These are phyloP conservation scores for Hermaeophaga mercurialis DNA, from an alignment of 2,888 invertebrate genomes.

Conservation along the genomic window DNA sequence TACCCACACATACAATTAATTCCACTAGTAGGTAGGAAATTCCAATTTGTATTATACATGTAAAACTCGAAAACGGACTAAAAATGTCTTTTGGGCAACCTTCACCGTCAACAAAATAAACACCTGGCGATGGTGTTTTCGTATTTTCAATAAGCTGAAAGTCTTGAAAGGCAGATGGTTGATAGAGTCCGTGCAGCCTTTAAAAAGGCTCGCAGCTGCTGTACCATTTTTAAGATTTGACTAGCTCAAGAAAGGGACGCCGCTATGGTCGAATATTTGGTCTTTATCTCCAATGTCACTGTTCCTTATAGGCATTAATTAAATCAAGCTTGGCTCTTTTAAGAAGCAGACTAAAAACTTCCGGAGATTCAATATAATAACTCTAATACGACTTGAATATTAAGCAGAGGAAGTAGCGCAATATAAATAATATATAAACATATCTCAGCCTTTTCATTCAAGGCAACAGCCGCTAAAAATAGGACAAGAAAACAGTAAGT, in stretches of 20 bases:
- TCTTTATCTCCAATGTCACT: slow-evolving; percentile 3
- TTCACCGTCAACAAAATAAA: not conserved
- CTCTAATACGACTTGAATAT: slow-evolving; percentile 15
- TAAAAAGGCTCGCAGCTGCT: slow-evolving; percentile 21
- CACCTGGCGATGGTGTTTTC: slow-evolving; percentile 9
- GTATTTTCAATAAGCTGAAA: not conserved
- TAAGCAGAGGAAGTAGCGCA: slow-evolving; percentile 27
- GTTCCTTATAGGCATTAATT: too few relatives aligned
- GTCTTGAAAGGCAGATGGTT: slow-evolving; percentile 18
- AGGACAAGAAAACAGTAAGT: too few relatives aligned
- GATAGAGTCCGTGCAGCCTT: not conserved
- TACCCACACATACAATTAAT: too few relatives aligned
- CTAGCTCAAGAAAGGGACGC: slow-evolving; percentile 14
- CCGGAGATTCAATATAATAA: slow-evolving; percentile 16
- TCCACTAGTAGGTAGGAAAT: too few relatives aligned
- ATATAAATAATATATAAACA: slow-evolving; percentile 14
- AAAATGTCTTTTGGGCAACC: not conserved
- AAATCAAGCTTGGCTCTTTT: not conserved
- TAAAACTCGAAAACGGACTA: not conserved
- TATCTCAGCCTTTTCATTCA: slow-evolving; percentile 1
- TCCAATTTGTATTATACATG: too few relatives aligned
- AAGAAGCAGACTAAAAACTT: slow-evolving; percentile 21
- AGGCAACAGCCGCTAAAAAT: not conserved
- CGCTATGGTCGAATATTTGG: not conserved
- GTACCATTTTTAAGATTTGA: slow-evolving; percentile 23